Base-by-base conservation (phyloP, 1,140 invertebrate genomes). In the Dendrolimus punctatus region DNA sequence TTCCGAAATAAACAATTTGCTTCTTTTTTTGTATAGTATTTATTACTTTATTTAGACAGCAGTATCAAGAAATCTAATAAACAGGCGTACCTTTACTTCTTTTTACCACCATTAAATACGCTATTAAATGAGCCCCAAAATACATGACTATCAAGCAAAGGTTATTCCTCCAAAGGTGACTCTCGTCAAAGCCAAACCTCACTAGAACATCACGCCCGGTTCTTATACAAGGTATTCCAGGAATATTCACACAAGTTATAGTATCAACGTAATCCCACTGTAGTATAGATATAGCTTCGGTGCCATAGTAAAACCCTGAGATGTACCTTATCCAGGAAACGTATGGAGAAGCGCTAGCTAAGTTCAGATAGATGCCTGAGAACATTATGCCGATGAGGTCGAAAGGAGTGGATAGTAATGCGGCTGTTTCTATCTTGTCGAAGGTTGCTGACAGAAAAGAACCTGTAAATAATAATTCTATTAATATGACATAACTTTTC, bases 301-400 rank as follows among this genome's bases (percentile, higher is more conserved):
- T 81, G 1, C 90, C 88, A 64, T 91, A 92, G 65, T 90, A 92
- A 68, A 92, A 92, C 6, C 90, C 85, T 0, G 91, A 92, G 1
- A 90, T 56, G 59, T 91, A 92, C 60, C 90, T 88, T 36, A 88
- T 54, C 76, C 76, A 80, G 36, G 62, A 66, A 10, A 77, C 71
- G 55, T 75, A 73, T 5, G 72, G 52, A 5, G 87, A 79, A 5
- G 88, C 60, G 57, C 85, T 82, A 5, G 88, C 83, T 0, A 92
- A 69, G 66, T 90, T 90, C 37, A 91, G 60, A 68, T 88, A 91
- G 49, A 90, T 82, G 6, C 91, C 91, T 49, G 88, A 90, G 60
- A 89, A 91, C 64, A 89, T 88, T 6, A 90, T 73, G 4, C 85
- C 83, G 8, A 92, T 62, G 52, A 90, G 86, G 55, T 92, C 91